Evolutionary conservation across 2,888 invertebrate species (phyloP).

Genomic region (Drosophila anceps): DNA sequence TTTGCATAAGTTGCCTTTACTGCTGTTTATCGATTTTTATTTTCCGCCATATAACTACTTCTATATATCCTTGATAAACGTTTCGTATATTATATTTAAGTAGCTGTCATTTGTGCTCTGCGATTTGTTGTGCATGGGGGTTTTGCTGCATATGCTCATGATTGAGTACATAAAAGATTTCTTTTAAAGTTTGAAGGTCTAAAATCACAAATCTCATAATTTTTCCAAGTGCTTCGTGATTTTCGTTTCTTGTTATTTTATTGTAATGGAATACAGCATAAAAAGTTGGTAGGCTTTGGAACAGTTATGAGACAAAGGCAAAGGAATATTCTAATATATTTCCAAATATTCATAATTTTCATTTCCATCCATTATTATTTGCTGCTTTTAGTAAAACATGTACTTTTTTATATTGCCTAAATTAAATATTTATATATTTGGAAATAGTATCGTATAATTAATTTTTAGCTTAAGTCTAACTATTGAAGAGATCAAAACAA

Average conservation of each 20-base stretch:
- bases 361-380: not conserved
- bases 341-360: not conserved
- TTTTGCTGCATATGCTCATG: not conserved
- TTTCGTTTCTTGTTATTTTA: not conserved
- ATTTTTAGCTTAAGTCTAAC: constrained; percentile 4
- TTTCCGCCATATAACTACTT: constrained; percentile 22
- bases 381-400: too few species aligned
- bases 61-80: constrained; percentile 11
- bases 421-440: not conserved
- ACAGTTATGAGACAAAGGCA: too few species aligned
- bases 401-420: not conserved
- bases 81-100: constrained; percentile 3
- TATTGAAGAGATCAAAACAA: constrained; percentile 2
- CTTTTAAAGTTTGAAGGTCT: too few species aligned
- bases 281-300: too few species aligned
- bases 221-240: not conserved
- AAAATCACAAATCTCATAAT: not conserved
- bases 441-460: not conserved
- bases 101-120: constrained; percentile 8
- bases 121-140: constrained; percentile 25
- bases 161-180: not conserved
- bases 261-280: not conserved
- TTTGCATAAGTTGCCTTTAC: constrained; percentile 69
- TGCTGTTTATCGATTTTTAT: constrained; percentile 60
- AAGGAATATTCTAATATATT: not conserved